Percentiles rank a stretch among this genome's conserved stretches.
Conservation (phyloP, 2,113 vertebrate species). For the human region GRCh38 chr2:198380001-198380500, state of each 20-base stretch:
- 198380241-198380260: neutral
- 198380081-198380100: neutral
- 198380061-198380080: neutral
- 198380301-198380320: neutral
- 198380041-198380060: neutral
- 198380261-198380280: neutral
- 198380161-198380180: neutral
- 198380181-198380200: neutral
- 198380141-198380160: neutral
- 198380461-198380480: neutral
- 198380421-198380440: neutral
- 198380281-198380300: neutral
- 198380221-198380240: neutral
- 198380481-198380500: neutral
- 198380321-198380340: neutral
- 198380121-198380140: neutral
- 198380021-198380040: neutral
- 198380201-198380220: neutral
- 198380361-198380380: neutral
- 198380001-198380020: neutral
- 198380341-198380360: neutral
- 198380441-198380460: neutral
- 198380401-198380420: neutral
- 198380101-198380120: neutral
- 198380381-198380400: neutral